Evolutionary conservation across 2,888 invertebrate genomes (phyloP), one percentile per base, ranked within the genome.

Genomic region (Stegana nigrithorax): DNA sequence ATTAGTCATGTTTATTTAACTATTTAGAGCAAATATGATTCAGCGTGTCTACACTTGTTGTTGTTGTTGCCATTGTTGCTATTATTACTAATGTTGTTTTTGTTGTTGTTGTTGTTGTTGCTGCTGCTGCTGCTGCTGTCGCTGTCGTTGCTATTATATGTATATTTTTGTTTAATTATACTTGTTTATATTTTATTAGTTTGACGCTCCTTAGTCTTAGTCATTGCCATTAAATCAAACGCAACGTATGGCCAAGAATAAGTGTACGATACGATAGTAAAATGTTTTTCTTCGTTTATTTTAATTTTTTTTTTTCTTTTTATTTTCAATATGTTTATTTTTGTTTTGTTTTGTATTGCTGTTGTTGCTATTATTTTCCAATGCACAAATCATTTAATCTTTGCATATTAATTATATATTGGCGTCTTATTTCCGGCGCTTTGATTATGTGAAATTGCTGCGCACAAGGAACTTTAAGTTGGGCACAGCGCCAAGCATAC

Each of bases 191-290:
- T 75, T 77, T 75, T 77, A 75, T 75, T 79, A 66, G 72, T 77
- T 67, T 69, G 78, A 70, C 79, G 78, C 78, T 75, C 75, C 75
- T 79, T 79, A 75, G 80, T 77, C 80, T 75, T 79, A 75, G 80
- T 75, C 80, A 75, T 77, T 75, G 77, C 67, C 42, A 23, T 36
- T 19, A 10, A 42, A 5, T 44, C 7, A 25, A 60, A 10, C 59
- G 39, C 12, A 32, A 39, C 55, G 42, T 32, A 27, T 32, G 32
- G 39, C 25, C 44, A 10, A 26, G 25, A 57, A 29, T 39, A 59
- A 64, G 59, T 59, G 60, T 29, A 60, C 23, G 55, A 63, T 63
- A 59, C 59, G 17, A 63, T 56, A 66, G 44, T 66, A 69, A 70
- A 70, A 71, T 70, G 69, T 70, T 70, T 53, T 50, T 19, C 27